A percentile compares a stretch with the other conserved stretches of the same genome.
phyloP scores from a whole-genome alignment of 2,888 invertebrate genomes.

The Nomada flava region DNA sequence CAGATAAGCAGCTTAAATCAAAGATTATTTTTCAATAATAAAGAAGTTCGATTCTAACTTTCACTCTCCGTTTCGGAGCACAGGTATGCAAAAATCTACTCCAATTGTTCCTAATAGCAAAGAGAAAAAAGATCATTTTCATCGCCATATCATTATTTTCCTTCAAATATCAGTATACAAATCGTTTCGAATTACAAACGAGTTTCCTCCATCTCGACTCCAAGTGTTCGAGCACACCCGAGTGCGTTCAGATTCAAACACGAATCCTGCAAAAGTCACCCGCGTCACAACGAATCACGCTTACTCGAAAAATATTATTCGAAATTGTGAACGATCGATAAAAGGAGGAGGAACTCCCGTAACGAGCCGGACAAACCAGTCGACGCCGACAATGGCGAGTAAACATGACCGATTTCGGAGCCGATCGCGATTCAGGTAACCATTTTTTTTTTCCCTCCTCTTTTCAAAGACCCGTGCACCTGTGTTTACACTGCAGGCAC shows the following conservation, averaged over 20 bases:
- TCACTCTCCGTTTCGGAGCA: no score
- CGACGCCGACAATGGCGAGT: constrained; percentile 60
- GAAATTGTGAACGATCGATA: constrained; percentile 33
- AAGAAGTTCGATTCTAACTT: no score
- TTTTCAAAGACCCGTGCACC: constrained; percentile 64
- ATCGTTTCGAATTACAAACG: neutral
- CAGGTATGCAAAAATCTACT: no score
- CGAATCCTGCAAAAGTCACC: neutral
- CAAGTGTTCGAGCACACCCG: neutral
- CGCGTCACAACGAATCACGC: neutral
- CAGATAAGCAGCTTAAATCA: neutral
- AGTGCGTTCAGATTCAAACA: neutral
- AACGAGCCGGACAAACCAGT: constrained; percentile 60
- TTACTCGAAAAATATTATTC: constrained; percentile 31
- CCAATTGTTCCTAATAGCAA: neutral
- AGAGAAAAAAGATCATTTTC: neutral
- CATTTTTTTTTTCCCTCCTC: constrained; percentile 31
- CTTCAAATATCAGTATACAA: neutral
- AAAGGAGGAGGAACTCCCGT: constrained; percentile 41
- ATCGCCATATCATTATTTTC: no score
- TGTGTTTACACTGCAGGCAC: constrained; percentile 76
- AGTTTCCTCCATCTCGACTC: neutral
- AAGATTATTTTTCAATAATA: neutral
- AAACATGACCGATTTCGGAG: constrained; percentile 62
- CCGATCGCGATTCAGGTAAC: constrained; percentile 65